Conservation (phyloP, 2,113 vertebrate genomes). For the Callospermophilus lateralis region DNA sequence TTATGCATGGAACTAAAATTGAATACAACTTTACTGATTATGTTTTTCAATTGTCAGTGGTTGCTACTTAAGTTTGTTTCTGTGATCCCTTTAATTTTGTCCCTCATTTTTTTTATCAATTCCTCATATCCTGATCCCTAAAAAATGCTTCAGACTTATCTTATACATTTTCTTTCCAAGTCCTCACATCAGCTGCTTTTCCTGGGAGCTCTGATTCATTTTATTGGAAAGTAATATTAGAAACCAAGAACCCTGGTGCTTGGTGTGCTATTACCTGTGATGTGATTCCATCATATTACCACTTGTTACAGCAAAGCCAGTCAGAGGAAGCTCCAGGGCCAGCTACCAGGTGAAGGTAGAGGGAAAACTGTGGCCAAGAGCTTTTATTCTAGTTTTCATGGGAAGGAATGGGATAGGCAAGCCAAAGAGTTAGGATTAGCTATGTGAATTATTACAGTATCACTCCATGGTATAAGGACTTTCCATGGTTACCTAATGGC, state of each 20-base stretch:
- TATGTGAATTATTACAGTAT: background rate
- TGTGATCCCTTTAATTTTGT: background rate
- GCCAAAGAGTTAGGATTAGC: background rate
- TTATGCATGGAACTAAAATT: background rate
- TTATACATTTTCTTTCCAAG: background rate
- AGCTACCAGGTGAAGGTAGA: background rate
- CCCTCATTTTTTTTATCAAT: background rate
- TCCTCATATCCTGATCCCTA: background rate
- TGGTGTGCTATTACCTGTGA: background rate
- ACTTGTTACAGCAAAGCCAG: too few relatives aligned
- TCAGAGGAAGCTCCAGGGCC: background rate
- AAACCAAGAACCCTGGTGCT: background rate
- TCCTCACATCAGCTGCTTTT: background rate
- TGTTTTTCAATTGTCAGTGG: background rate
- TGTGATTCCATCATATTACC: background rate
- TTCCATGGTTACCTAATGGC: background rate
- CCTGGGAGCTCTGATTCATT: background rate
- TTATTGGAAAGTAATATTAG: background rate
- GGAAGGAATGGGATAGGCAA: background rate
- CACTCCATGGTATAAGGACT: background rate
- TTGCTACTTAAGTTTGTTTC: background rate
- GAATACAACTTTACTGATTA: background rate
- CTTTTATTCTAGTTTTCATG: background rate
- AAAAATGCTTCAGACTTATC: background rate
- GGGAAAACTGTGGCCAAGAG: background rate